phyloP scores from a whole-genome alignment of 2,797 vertebrate species.

The Hypotaenidia philippensis region DNA sequence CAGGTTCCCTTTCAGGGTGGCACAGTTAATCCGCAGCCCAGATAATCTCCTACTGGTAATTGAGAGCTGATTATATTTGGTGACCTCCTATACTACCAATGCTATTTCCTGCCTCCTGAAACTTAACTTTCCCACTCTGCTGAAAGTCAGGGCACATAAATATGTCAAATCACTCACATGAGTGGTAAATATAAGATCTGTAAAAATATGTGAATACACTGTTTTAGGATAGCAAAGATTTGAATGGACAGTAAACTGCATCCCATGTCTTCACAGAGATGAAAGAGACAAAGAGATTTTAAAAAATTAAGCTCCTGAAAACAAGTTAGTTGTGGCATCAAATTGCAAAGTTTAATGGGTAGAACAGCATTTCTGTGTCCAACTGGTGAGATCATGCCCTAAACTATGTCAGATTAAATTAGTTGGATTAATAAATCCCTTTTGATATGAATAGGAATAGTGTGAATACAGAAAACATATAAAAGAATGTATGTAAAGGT shows the following conservation, averaged over 20 bases:
- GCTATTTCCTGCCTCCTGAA: constrained; percentile 19
- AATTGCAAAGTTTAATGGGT: neutral
- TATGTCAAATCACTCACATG: neutral
- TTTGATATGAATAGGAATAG: neutral
- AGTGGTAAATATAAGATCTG: neutral
- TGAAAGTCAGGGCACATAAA: neutral
- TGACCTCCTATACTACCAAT: neutral
- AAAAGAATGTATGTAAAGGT: neutral
- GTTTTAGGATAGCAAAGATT: neutral
- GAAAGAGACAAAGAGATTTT: neutral
- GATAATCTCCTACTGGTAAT: neutral
- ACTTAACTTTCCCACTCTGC: neutral
- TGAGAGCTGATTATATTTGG: constrained; percentile 28
- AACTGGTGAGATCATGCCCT: neutral
- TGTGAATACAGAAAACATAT: neutral
- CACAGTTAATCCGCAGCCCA: constrained; percentile 19
- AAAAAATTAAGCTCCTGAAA: neutral
- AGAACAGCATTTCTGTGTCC: neutral
- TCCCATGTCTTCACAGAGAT: neutral
- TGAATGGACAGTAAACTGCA: neutral
- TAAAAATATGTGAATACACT: neutral
- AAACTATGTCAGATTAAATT: neutral
- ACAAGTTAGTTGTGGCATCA: neutral
- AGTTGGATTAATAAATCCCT: neutral
- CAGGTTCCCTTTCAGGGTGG: neutral